Conservation (phyloP, 1,140 invertebrate genomes). For the Araneus ventricosus region DNA sequence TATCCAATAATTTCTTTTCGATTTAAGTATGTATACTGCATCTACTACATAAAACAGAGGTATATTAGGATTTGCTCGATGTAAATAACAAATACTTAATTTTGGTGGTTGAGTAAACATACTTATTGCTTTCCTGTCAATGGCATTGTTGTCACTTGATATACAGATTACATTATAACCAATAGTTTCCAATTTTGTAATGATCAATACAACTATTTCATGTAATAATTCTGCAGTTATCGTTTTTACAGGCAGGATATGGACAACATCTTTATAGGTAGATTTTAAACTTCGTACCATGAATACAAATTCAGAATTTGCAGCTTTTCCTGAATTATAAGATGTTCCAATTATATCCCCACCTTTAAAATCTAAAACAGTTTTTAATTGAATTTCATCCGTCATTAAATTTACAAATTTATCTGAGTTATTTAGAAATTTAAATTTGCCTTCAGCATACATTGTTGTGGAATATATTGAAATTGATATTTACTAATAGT, state of each 20-base stretch:
- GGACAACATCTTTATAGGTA: slow-evolving; percentile 71
- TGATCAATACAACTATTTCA: slow-evolving; percentile 55
- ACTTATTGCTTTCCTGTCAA: slow-evolving; percentile 72
- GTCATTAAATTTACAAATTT: slow-evolving; percentile 49
- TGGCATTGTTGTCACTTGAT: slow-evolving; percentile 70
- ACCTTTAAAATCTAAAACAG: slow-evolving; percentile 75
- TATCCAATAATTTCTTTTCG: slow-evolving; percentile 43
- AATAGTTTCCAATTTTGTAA: slow-evolving; percentile 63
- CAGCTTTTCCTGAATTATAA: slow-evolving; percentile 65
- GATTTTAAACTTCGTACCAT: slow-evolving; percentile 75
- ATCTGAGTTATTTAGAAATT: background rate
- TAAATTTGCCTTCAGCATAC: background rate
- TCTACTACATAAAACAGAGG: slow-evolving; percentile 68
- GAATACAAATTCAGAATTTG: slow-evolving; percentile 75
- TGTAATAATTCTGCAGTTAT: slow-evolving; percentile 65
- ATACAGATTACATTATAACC: slow-evolving; percentile 56
- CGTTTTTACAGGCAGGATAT: slow-evolving; percentile 74
- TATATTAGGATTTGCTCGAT: background rate
- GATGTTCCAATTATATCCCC: slow-evolving; percentile 74
- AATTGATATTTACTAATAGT: too few species aligned
- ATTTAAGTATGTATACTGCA: slow-evolving; percentile 60
- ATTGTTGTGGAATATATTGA: too few species aligned
- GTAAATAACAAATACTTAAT: slow-evolving; percentile 38
- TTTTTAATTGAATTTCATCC: too few species aligned
- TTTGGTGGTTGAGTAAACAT: slow-evolving; percentile 63